A percentile compares a stretch with the other conserved stretches of the same genome.
Evolutionary conservation across 2,888 invertebrate species (phyloP).

Genomic region (Exephanes ischioxanthus): DNA sequence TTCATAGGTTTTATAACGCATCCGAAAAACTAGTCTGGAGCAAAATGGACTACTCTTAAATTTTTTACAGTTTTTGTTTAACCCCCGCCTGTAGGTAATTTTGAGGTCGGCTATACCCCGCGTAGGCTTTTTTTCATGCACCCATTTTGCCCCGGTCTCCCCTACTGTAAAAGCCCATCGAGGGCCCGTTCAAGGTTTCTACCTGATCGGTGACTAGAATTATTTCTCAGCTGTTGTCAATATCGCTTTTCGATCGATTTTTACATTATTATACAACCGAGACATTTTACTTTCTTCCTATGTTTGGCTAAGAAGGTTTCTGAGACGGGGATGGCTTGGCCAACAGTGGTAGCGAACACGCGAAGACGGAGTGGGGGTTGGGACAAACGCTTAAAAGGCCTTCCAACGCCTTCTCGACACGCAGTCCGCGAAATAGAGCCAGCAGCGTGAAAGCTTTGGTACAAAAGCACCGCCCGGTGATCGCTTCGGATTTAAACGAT

Average conservation of each 20-base stretch:
- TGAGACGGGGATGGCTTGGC: conserved; percentile 72
- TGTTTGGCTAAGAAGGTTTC: conserved; percentile 47
- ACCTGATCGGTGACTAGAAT: conserved; percentile 1
- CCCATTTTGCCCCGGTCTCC: too few species aligned
- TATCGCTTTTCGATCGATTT: conserved; percentile 23
- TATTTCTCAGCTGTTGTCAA: conserved; percentile 9
- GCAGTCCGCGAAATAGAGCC: conserved; percentile 79
- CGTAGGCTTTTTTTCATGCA: too few species aligned
- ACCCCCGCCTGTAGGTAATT: too few species aligned
- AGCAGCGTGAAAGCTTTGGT: conserved; percentile 63
- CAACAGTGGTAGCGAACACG: conserved; percentile 70
- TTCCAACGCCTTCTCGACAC: conserved; percentile 80
- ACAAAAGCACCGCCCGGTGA: conserved; percentile 2
- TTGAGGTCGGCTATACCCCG: too few species aligned
- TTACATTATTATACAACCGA: conserved; percentile 20
- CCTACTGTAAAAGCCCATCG: background rate
- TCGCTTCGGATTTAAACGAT: conserved; percentile 1
- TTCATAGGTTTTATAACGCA: too few species aligned
- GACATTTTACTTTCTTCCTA: conserved; percentile 1
- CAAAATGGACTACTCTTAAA: too few species aligned
- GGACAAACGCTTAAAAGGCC: conserved; percentile 82
- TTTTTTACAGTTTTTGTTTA: too few species aligned
- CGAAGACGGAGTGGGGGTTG: conserved; percentile 70
- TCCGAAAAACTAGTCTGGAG: too few species aligned
- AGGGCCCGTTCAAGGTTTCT: background rate